Conservation (phyloP, 2,888 invertebrate species). For the Troilus luridus region DNA sequence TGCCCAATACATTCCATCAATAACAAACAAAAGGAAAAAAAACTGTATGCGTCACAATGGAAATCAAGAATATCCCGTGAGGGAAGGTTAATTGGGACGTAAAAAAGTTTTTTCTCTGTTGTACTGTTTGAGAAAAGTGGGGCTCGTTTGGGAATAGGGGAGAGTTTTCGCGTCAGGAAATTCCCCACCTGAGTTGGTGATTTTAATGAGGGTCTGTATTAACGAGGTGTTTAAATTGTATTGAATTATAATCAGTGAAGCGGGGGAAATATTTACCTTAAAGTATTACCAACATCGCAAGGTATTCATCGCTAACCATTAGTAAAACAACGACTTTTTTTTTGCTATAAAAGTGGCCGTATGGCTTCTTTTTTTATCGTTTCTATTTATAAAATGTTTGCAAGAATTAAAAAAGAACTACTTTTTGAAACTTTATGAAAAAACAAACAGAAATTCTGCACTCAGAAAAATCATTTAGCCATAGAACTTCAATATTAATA, state of each 20-base stretch:
- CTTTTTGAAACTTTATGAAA: too few species aligned
- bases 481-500: too few species aligned
- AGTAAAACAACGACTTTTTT: not conserved
- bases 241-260: not conserved
- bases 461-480: too few species aligned
- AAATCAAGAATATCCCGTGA: conserved; percentile 1
- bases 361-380: too few species aligned
- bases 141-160: conserved; percentile 23
- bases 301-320: not conserved
- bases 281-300: not conserved
- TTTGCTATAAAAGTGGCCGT: too few species aligned
- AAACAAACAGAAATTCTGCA: too few species aligned
- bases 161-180: not conserved
- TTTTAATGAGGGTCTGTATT: conserved; percentile 38
- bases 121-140: conserved; percentile 41
- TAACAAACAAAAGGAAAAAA: not conserved
- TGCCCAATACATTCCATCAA: conserved; percentile 1
- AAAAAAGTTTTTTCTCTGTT: conserved; percentile 15
- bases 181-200: conserved; percentile 24
- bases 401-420: too few species aligned
- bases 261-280: not conserved
- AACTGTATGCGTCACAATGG: not conserved
- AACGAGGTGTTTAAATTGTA: conserved; percentile 26
- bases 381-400: too few species aligned
- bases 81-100: conserved; percentile 31